Percentiles rank a stretch among this genome's conserved stretches.
These are phyloP conservation scores for Atlantisia rogersi DNA, from an alignment of 2,113 vertebrate genomes.

Conservation along the genomic window DNA sequence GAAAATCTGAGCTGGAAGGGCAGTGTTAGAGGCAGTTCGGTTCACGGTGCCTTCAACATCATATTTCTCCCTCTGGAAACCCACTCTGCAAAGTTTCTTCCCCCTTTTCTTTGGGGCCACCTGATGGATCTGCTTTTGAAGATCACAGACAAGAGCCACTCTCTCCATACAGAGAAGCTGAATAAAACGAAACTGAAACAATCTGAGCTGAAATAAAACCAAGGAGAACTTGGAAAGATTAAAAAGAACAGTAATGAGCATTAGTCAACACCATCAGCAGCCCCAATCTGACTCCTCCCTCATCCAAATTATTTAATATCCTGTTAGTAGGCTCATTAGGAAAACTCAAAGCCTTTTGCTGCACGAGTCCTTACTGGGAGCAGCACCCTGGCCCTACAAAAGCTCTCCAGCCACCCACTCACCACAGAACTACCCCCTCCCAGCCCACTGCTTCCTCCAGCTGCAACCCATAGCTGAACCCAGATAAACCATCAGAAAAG, in stretches of 20 bases:
- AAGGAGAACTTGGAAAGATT: background rate
- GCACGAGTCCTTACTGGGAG: background rate
- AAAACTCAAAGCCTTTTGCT: background rate
- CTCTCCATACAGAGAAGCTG: background rate
- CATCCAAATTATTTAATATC: constrained; percentile 11
- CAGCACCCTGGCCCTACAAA: background rate
- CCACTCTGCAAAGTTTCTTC: background rate
- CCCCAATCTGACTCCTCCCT: constrained; percentile 13
- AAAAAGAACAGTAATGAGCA: background rate
- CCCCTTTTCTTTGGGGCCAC: background rate
- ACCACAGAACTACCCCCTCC: background rate
- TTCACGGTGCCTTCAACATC: background rate
- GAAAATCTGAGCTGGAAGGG: constrained; percentile 24
- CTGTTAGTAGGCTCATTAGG: constrained; percentile 46
- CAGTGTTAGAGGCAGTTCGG: background rate
- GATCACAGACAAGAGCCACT: background rate
- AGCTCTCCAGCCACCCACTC: background rate
- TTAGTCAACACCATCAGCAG: background rate
- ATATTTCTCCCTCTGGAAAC: background rate
- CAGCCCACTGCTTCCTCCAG: background rate
- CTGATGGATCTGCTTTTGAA: background rate
- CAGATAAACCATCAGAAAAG: accelerated
- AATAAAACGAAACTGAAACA: background rate
- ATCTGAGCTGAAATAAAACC: background rate
- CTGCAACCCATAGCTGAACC: background rate